phyloP scores from a whole-genome alignment of 1,140 invertebrate species.

The Drosophila quadrilineata region DNA sequence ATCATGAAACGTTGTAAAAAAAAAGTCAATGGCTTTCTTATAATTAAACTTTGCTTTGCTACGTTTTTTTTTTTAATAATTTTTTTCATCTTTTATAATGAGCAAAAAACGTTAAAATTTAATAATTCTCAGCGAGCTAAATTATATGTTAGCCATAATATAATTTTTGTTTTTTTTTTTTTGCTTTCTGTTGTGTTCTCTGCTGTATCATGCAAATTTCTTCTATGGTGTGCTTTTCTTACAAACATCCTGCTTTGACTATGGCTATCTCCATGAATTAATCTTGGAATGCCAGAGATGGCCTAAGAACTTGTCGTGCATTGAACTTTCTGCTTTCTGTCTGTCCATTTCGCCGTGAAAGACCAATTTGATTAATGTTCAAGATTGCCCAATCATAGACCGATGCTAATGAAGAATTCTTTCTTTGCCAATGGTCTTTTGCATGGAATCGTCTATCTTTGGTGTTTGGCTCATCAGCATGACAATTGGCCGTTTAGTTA shows the following conservation, averaged over 20 bases:
- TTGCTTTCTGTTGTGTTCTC: constrained; percentile 26
- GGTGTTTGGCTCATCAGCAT: constrained; percentile 52
- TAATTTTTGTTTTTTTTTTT: constrained; percentile 33
- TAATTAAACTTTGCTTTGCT: constrained; percentile 56
- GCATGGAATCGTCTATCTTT: neutral
- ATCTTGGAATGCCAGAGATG: too few relatives aligned
- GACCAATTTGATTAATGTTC: constrained; percentile 45
- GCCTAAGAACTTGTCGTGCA: constrained; percentile 42
- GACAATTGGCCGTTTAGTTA: constrained; percentile 44
- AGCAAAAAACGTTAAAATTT: constrained; percentile 49
- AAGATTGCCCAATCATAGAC: constrained; percentile 32
- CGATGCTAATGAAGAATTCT: constrained; percentile 20
- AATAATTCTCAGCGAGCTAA: constrained; percentile 23
- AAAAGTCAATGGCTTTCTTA: constrained; percentile 73
- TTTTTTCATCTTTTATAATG: too few relatives aligned
- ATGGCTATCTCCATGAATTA: constrained; percentile 41
- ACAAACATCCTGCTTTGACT: constrained; percentile 50
- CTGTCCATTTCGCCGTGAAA: constrained; percentile 17
- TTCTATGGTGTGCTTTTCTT: constrained; percentile 49
- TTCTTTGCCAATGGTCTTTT: neutral
- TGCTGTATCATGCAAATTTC: constrained; percentile 62
- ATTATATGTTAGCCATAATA: constrained; percentile 24
- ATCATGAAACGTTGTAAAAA: constrained; percentile 57
- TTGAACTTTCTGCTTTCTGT: constrained; percentile 53
- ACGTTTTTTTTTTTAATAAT: too few relatives aligned